phyloP scores from a whole-genome alignment of 1,140 invertebrate genomes.

The Saccostrea echinata region DNA sequence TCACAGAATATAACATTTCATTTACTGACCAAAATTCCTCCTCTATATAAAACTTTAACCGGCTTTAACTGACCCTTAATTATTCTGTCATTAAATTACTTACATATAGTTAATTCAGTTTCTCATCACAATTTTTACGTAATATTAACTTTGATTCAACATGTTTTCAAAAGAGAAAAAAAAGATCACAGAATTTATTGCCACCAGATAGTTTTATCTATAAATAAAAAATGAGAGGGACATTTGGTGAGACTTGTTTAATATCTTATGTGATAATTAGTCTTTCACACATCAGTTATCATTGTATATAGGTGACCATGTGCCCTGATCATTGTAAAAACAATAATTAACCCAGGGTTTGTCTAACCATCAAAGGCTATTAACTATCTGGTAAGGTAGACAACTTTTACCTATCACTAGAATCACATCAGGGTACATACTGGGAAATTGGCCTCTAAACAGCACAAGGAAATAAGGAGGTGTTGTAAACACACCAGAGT shows the following conservation, averaged over 20 bases:
- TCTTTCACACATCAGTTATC: not conserved
- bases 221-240: not conserved
- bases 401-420: constrained; percentile 7
- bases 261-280: not conserved
- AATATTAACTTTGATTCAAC: too few species aligned
- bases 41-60: too few species aligned
- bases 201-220: not conserved
- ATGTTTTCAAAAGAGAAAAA: too few species aligned
- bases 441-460: not conserved
- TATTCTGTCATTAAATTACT: too few species aligned
- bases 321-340: not conserved
- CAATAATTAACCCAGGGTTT: not conserved
- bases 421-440: not conserved
- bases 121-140: too few species aligned
- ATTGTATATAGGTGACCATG: not conserved
- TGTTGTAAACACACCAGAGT: not conserved
- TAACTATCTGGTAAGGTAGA: not conserved
- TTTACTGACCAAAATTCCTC: too few species aligned
- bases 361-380: not conserved
- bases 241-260: not conserved
- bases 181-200: too few species aligned
- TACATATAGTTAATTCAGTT: too few species aligned
- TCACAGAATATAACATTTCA: too few species aligned
- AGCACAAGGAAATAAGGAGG: not conserved
- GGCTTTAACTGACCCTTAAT: too few species aligned